Evolutionary conservation across 2,113 vertebrate genomes (phyloP).

Genomic region (Argyrosomus japonicus): DNA sequence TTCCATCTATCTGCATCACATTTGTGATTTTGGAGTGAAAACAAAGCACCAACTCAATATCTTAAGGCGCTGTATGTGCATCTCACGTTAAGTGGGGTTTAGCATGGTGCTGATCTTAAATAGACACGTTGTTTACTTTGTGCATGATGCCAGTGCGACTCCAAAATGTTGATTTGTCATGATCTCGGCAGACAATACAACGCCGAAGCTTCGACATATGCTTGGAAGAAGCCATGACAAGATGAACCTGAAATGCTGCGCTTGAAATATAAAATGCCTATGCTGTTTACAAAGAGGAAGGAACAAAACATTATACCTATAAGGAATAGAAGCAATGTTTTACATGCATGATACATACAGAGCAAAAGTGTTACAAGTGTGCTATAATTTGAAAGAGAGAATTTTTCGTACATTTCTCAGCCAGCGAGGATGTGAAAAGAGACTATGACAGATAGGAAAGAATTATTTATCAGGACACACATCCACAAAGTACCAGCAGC

Average conservation of each 20-base stretch:
- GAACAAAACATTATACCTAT: slow-evolving; percentile 41
- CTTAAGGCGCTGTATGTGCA: slow-evolving; percentile 53
- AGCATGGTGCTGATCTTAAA: slow-evolving; percentile 64
- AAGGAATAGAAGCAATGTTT: slow-evolving; percentile 59
- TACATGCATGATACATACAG: slow-evolving; percentile 62
- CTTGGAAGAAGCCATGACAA: slow-evolving; percentile 68
- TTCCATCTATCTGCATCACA: slow-evolving; percentile 54
- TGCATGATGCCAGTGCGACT: slow-evolving; percentile 43
- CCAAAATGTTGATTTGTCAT: slow-evolving; percentile 74
- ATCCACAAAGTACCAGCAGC: slow-evolving; percentile 75
- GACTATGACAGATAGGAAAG: slow-evolving; percentile 78
- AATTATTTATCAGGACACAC: slow-evolving; percentile 80
- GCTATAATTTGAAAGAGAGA: slow-evolving; percentile 41
- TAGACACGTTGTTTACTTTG: slow-evolving; percentile 63
- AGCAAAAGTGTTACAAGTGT: slow-evolving; percentile 60
- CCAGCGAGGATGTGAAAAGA: slow-evolving; percentile 63
- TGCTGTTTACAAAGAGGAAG: slow-evolving; percentile 44
- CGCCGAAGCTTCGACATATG: slow-evolving; percentile 70
- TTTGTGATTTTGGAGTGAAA: slow-evolving; percentile 71
- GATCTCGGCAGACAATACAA: slow-evolving; percentile 71
- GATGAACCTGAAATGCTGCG: slow-evolving; percentile 62
- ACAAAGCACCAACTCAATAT: slow-evolving; percentile 67
- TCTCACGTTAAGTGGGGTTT: slow-evolving; percentile 60
- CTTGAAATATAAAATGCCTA: slow-evolving; percentile 32
- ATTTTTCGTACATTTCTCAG: slow-evolving; percentile 62